A percentile compares a stretch with the other conserved stretches of the same genome.
phyloP scores from a whole-genome alignment of 2,888 invertebrate species.

The Dicyrtomina minuta region DNA sequence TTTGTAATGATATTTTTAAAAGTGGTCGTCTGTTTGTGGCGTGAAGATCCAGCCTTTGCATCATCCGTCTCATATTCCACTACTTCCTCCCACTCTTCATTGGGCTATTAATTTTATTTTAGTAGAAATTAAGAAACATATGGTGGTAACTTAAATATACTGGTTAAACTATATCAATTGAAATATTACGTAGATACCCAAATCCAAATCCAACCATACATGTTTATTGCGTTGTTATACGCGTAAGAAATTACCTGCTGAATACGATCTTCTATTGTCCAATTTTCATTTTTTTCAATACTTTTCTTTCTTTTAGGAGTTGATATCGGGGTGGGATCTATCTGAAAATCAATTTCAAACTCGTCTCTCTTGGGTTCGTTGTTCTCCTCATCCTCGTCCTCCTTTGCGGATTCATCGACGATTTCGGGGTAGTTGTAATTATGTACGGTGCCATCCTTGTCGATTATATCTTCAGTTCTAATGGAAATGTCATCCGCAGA shows the following conservation, averaged over 20 bases:
- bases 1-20: slow-evolving; percentile 17
- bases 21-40: too few relatives aligned
- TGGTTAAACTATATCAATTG: neutral
- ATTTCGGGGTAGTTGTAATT: neutral
- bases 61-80: neutral
- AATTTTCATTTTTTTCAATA: too few relatives aligned
- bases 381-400: neutral
- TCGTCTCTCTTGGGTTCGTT: too few relatives aligned
- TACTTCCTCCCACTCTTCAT: too few relatives aligned
- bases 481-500: neutral
- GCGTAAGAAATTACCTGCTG: too few relatives aligned
- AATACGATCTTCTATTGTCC: too few relatives aligned
- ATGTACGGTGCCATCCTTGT: neutral
- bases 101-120: neutral
- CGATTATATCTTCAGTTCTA: slow-evolving; percentile 8
- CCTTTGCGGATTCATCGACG: neutral
- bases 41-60: neutral
- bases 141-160: neutral
- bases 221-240: too few relatives aligned
- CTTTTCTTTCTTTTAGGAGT: too few relatives aligned
- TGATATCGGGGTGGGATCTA: too few relatives aligned
- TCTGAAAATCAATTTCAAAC: too few relatives aligned
- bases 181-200: too few relatives aligned
- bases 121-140: neutral
- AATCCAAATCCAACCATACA: too few relatives aligned